Conservation (phyloP, 2,888 invertebrate genomes). For the Drosophila anomalata region DNA sequence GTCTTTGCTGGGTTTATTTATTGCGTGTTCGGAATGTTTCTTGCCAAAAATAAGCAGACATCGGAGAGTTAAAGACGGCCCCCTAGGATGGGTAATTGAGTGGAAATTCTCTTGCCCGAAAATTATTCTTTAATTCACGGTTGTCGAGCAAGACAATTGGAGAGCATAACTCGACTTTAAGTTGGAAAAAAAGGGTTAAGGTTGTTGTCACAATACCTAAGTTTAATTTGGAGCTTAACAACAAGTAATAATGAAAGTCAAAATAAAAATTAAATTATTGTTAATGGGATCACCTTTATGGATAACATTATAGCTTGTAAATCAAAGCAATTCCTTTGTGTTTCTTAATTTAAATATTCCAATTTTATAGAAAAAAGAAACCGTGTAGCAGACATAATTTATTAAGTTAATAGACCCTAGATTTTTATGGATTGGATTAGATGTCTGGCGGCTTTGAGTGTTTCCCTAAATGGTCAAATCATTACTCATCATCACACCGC, state of each 20-base stretch:
- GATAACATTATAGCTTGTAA: slow-evolving; percentile 7
- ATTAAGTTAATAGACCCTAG: slow-evolving; percentile 15
- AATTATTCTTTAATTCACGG: slow-evolving; percentile 34
- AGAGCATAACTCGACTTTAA: slow-evolving; percentile 4
- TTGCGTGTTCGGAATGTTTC: slow-evolving; percentile 68
- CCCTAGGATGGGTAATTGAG: slow-evolving; percentile 41
- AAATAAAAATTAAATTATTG: not conserved
- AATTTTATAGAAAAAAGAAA: slow-evolving; percentile 12
- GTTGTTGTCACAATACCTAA: not conserved
- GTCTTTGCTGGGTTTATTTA: slow-evolving; percentile 55
- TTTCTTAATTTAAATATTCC: slow-evolving; percentile 5
- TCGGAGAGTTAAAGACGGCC: slow-evolving; percentile 11
- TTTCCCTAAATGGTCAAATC: slow-evolving; percentile 26
- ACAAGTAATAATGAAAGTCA: too few relatives aligned
- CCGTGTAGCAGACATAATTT: not conserved
- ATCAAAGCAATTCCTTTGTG: slow-evolving; percentile 14
- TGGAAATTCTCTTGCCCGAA: slow-evolving; percentile 30
- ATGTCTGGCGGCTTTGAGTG: slow-evolving; percentile 32
- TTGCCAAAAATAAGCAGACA: slow-evolving; percentile 65
- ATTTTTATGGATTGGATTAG: slow-evolving; percentile 8
- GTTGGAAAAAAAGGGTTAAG: slow-evolving; percentile 6
- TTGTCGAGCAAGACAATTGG: slow-evolving; percentile 17
- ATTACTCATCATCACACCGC: slow-evolving; percentile 39
- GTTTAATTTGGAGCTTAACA: not conserved
- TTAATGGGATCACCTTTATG: not conserved